A percentile compares a stretch with the other conserved stretches of the same genome.
Evolutionary conservation across 1,140 invertebrate genomes (phyloP).

Genomic region (Trissolcus basalis): DNA sequence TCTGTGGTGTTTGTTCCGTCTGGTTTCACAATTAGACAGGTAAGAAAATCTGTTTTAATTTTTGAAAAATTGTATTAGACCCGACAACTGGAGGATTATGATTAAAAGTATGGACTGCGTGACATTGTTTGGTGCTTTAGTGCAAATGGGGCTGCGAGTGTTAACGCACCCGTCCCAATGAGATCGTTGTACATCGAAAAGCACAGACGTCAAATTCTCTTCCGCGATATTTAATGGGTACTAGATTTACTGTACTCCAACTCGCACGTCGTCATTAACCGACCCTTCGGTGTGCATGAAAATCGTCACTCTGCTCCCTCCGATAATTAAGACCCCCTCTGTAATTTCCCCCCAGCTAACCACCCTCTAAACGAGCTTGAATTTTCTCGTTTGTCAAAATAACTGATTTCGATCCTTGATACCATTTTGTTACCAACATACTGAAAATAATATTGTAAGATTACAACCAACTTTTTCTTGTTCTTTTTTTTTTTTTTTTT

Average conservation of each 20-base stretch:
- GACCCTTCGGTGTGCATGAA: conserved; percentile 11
- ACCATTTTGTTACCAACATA: too few relatives aligned
- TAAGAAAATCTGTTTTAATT: too few relatives aligned
- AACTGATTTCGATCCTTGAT: too few relatives aligned
- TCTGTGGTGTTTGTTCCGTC: too few relatives aligned
- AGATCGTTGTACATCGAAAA: conserved; percentile 25
- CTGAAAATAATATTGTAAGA: too few relatives aligned
- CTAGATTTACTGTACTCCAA: conserved; percentile 28
- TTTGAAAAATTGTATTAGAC: background rate
- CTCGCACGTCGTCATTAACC: conserved; percentile 26
- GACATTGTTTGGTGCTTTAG: conserved; percentile 27
- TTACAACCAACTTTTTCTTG: too few relatives aligned
- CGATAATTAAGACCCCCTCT: conserved; percentile 28
- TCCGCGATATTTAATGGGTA: conserved; percentile 40
- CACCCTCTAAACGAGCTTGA: too few relatives aligned
- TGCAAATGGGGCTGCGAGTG: conserved; percentile 3
- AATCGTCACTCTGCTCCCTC: conserved; percentile 3
- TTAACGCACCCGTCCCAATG: conserved; percentile 11
- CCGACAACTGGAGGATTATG: background rate
- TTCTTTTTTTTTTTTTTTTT: too few relatives aligned
- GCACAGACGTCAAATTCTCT: conserved; percentile 28
- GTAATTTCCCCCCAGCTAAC: too few relatives aligned
- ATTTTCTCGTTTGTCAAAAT: too few relatives aligned
- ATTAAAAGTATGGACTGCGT: conserved; percentile 2
- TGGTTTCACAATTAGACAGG: too few relatives aligned